These are phyloP conservation scores for Trichoplusia ni DNA, from an alignment of 1,140 invertebrate genomes.

Conservation along the genomic window DNA sequence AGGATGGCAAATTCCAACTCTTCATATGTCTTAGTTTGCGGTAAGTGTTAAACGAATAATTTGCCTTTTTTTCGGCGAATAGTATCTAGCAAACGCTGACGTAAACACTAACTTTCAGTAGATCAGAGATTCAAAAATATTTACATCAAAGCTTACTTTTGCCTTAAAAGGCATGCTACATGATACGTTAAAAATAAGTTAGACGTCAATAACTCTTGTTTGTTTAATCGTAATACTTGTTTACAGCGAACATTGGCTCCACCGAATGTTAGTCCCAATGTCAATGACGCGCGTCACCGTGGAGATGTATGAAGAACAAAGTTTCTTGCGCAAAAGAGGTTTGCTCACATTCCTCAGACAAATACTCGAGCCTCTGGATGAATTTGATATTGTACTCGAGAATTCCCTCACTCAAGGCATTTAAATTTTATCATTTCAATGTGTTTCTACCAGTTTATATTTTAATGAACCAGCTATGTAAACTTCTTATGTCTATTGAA, in stretches of 20 bases:
- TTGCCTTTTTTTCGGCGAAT: too few species aligned
- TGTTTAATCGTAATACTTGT: conserved; percentile 30
- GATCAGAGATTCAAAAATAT: too few species aligned
- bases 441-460: conserved; percentile 10
- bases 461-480: conserved; percentile 4
- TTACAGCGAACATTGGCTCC: conserved; percentile 94
- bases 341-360: conserved; percentile 94
- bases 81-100: too few species aligned
- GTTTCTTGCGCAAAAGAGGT: conserved; percentile 93
- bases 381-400: conserved; percentile 96
- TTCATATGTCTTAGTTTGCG: conserved; percentile 96
- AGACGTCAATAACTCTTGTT: too few species aligned
- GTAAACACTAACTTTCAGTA: too few species aligned
- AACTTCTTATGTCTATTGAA: conserved; percentile 14
- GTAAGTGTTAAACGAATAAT: too few species aligned
- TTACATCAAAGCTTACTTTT: too few species aligned
- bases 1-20: conserved; percentile 99
- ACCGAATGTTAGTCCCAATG: conserved; percentile 94
- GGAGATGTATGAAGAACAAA: conserved; percentile 98
- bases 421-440: conserved; percentile 59
- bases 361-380: conserved; percentile 94
- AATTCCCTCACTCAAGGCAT: conserved; percentile 97
- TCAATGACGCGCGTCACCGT: conserved; percentile 91
- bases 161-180: too few species aligned
- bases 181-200: too few species aligned